Base-by-base conservation (phyloP, 2,888 invertebrate species). In the Tachystola acroxantha region DNA sequence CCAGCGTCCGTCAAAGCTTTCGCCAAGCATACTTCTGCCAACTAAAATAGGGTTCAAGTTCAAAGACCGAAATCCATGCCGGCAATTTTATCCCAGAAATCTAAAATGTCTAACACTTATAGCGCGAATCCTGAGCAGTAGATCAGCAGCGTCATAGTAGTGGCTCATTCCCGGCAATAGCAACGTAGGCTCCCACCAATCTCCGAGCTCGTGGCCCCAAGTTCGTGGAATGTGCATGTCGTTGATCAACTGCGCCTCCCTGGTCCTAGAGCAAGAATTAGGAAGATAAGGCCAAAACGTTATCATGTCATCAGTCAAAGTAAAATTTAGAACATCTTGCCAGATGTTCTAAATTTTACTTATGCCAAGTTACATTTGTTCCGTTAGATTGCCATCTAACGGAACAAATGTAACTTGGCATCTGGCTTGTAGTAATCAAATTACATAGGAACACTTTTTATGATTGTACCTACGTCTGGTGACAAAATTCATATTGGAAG, bases 131-230 rank as follows among this genome's bases (percentile, higher is more conserved):
- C 86, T 59, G 0, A 86, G 55, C 10, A 86, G 55, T 1, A 84
- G 47, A 36, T 85, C 86, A 19, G 82, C 74, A 0, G 79, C 76
- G n/a, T 75, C 70, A 32, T 65, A 76, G 45, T 66, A 82, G 0
- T 43, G 53, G 42, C 60, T 76, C 47, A 62, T 69, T 7, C 65
- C 67, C 0, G 76, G 68, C 19, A 72, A 47, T 1, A 82, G 35
- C 0, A 76, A 78, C 0, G 80, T 71, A 4, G 47, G 37, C 40
- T 81, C 80, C 84, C 84, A 86, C 84, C 85, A 86, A 49, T 85
- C 85, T 0, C 85, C 85, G 0, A 86, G 67, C 47, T 86, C 86
- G 0, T 46, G 43, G 28, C 70, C 76, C 85, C 85, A 85, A 1
- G 40, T 29, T 0, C 76, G 65, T 0, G 61, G 51, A 7, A 46